Evolutionary conservation across 2,888 invertebrate genomes (phyloP), one percentile per base, ranked within the genome.

Genomic region (Disparrhopalites patrizii): DNA sequence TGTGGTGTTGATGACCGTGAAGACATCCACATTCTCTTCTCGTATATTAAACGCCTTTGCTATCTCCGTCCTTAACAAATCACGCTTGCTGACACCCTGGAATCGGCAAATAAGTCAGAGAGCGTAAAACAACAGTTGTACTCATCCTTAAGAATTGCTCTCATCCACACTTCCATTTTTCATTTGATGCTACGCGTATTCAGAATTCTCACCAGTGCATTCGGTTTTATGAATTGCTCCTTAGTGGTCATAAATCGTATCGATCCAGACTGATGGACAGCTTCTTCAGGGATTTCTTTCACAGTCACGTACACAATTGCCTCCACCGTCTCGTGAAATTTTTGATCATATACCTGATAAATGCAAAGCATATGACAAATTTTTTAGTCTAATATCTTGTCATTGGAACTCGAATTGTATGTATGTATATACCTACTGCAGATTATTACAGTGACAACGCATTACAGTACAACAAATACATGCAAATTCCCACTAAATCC

Each of bases 201-300:
- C n/a, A n/a, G n/a, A n/a, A n/a, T n/a, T n/a, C n/a, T 72, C 61
- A 70, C 71, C 20, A 31, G 65, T 7, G 28, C 2, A 58, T 68
- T 72, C 15, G 71, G 72, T 55, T 69, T 71, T 52, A 97, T 87
- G 78, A 97, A 95, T 68, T 93, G 87, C 77, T 94, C 93, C 54
- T 90, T 90, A 3, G 87, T 89, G 62, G 91, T 90, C 40, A 84
- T 80, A 76, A 94, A 87, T 20, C 96, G 84, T 61, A 97, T 86
- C 0, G 96, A 96, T 0, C 96, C 97, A 1, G 95, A 94, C 78
- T 90, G 94, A 68, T 86, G 85, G 0, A 98, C 93, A 0, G 95
- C 96, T 77, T 93, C 93, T 77, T 94, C 91, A 0, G 93, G 89
- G 36, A 98, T 89, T 73, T 88, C 87, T 73, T 90, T 90, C 5